phyloP scores from a whole-genome alignment of 1,140 invertebrate species.

The Grapholita molesta region DNA sequence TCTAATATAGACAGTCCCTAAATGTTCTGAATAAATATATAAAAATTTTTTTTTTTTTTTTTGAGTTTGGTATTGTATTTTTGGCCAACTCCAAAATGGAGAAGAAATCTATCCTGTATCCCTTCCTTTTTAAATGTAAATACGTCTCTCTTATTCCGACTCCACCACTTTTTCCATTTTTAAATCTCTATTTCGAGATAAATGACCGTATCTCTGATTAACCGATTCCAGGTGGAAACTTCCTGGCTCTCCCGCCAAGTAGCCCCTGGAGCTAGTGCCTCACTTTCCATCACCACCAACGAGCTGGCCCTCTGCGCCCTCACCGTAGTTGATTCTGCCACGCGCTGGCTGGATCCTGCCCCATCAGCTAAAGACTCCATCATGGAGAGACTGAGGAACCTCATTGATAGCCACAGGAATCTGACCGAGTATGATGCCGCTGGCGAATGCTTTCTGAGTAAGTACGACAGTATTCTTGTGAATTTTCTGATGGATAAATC shows the following conservation, averaged over 20 bases:
- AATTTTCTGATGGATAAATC: too few species aligned
- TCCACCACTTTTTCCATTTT: too few species aligned
- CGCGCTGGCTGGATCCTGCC: slow-evolving; percentile 39
- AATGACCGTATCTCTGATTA: too few species aligned
- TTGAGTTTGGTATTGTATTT: too few species aligned
- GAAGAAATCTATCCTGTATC: too few species aligned
- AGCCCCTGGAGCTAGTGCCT: slow-evolving; percentile 42
- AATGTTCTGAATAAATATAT: too few species aligned
- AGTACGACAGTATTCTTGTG: slow-evolving; percentile 22
- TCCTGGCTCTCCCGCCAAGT: slow-evolving; percentile 44
- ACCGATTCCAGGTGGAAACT: slow-evolving; percentile 42
- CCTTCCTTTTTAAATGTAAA: too few species aligned
- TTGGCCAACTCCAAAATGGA: too few species aligned
- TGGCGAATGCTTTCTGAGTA: slow-evolving; percentile 54
- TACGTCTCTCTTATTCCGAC: too few species aligned
- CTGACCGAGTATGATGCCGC: slow-evolving; percentile 56
- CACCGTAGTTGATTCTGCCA: slow-evolving; percentile 47
- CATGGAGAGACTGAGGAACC: slow-evolving; percentile 32
- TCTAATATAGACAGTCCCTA: too few species aligned
- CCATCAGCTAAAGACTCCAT: slow-evolving; percentile 37
- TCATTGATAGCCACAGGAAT: slow-evolving; percentile 54
- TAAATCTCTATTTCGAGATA: too few species aligned
- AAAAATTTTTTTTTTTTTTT: too few species aligned
- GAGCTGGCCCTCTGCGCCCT: slow-evolving; percentile 63
- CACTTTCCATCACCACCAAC: slow-evolving; percentile 43